These are phyloP conservation scores for Nannoperca obscura DNA, from an alignment of 2,797 vertebrate species.

Conservation along the genomic window DNA sequence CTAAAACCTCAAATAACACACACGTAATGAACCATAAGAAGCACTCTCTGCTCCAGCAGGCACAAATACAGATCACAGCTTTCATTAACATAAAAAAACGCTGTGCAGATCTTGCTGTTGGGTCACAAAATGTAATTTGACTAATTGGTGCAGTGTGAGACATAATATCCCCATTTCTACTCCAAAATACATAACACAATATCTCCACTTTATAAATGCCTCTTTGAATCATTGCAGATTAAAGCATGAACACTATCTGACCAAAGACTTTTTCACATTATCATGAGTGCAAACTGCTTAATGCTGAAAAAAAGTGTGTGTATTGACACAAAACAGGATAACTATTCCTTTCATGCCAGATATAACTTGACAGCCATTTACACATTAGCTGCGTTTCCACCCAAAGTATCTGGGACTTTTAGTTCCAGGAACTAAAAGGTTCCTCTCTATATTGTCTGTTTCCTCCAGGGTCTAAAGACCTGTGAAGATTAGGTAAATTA, in stretches of 20 bases:
- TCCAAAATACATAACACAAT: not conserved
- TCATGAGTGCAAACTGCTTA: not conserved
- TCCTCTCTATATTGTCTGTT: too few species aligned
- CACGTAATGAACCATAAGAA: slow-evolving; percentile 29
- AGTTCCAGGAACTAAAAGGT: too few species aligned
- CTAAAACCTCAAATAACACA: slow-evolving; percentile 3
- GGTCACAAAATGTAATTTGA: not conserved
- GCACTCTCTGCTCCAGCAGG: slow-evolving; percentile 25
- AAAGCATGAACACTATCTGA: not conserved
- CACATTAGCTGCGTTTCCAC: not conserved
- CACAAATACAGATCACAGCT: slow-evolving; percentile 33
- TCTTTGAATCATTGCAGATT: not conserved
- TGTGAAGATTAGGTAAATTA: too few species aligned
- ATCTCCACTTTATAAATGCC: not conserved
- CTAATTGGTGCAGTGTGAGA: not conserved
- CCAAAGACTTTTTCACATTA: not conserved
- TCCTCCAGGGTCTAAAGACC: too few species aligned
- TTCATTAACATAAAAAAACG: slow-evolving; percentile 24
- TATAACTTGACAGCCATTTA: not conserved
- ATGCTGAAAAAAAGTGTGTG: not conserved
- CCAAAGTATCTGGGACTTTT: too few species aligned
- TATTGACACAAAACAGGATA: not conserved
- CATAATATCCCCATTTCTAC: not conserved
- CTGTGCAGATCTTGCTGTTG: not conserved
- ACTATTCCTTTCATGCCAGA: not conserved